phyloP scores from a whole-genome alignment of 2,888 invertebrate species.

The Hirtodrosophila confusa region DNA sequence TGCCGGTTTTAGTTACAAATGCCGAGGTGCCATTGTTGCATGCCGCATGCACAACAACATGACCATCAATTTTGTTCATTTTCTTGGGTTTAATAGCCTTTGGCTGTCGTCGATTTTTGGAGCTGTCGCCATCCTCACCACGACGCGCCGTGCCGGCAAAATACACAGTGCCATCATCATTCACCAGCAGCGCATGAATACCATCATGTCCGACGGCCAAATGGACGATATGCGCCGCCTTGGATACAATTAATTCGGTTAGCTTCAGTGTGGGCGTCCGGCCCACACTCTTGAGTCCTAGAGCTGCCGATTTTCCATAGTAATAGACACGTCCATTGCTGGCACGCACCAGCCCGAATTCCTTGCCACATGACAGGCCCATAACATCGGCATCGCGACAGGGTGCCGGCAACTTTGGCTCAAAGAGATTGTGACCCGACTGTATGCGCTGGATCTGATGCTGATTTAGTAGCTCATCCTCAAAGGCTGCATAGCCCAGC shows the following conservation, averaged over 20 bases:
- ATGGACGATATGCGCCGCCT: constrained; percentile 90
- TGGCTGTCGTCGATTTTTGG: constrained; percentile 91
- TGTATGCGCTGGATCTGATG: constrained; percentile 84
- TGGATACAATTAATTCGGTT: constrained; percentile 87
- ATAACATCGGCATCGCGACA: constrained; percentile 91
- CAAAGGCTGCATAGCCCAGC: constrained; percentile 89
- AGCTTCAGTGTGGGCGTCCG: constrained; percentile 84
- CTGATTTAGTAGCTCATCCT: constrained; percentile 86
- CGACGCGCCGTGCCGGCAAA: constrained; percentile 94
- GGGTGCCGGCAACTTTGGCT: constrained; percentile 85
- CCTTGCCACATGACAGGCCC: constrained; percentile 93
- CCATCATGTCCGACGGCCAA: constrained; percentile 97
- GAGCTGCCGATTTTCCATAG: constrained; percentile 92
- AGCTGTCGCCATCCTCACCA: constrained; percentile 96
- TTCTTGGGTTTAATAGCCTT: constrained; percentile 97
- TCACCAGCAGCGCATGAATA: constrained; percentile 94
- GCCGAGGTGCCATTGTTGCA: constrained; percentile 98
- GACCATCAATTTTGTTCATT: constrained; percentile 94
- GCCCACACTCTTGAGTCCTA: constrained; percentile 90
- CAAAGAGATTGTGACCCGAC: constrained; percentile 86
- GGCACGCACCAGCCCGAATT: constrained; percentile 94
- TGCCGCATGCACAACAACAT: constrained; percentile 92
- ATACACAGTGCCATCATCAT: constrained; percentile 95
- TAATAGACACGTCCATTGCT: constrained; percentile 95
- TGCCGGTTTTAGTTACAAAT: constrained; percentile 94